Percentiles rank a stretch among this genome's conserved stretches.
Evolutionary conservation across 2,888 invertebrate species (phyloP).

Genomic region (Pyrrhosoma nymphula): DNA sequence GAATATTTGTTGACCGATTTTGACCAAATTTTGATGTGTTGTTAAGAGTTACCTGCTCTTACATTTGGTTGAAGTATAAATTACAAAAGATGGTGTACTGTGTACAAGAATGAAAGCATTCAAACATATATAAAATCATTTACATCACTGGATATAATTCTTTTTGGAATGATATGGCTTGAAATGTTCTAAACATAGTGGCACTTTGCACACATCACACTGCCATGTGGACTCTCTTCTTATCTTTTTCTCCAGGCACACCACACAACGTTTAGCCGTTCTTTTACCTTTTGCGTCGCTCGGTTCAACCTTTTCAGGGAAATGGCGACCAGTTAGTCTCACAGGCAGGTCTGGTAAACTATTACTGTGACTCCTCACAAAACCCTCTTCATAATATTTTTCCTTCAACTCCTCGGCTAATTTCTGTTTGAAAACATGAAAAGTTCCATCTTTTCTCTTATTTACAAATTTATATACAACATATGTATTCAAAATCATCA

Average conservation of each 20-base stretch:
- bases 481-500: conserved; percentile 45
- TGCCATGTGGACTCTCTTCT: conserved; percentile 50
- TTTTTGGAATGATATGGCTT: conserved; percentile 61
- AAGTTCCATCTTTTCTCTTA: neutral
- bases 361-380: neutral
- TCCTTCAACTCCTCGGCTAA: neutral
- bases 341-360: neutral
- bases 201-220: conserved; percentile 59
- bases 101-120: neutral
- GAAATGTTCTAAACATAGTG: conserved; percentile 66
- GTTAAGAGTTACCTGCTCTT: conserved; percentile 2
- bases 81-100: neutral
- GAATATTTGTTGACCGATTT: neutral
- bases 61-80: neutral
- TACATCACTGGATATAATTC: conserved; percentile 64
- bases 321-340: conserved; percentile 12
- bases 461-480: neutral
- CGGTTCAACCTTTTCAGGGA: conserved; percentile 4
- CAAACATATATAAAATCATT: conserved; percentile 49
- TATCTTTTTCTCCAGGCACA: conserved; percentile 64
- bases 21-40: neutral
- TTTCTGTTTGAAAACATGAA: neutral
- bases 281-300: conserved; percentile 18
- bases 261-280: conserved; percentile 22
- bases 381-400: conserved; percentile 33